Percentiles rank a stretch among this genome's conserved stretches.
phyloP scores from a whole-genome alignment of 2,113 vertebrate species.

The Erpornis zantholeuca region DNA sequence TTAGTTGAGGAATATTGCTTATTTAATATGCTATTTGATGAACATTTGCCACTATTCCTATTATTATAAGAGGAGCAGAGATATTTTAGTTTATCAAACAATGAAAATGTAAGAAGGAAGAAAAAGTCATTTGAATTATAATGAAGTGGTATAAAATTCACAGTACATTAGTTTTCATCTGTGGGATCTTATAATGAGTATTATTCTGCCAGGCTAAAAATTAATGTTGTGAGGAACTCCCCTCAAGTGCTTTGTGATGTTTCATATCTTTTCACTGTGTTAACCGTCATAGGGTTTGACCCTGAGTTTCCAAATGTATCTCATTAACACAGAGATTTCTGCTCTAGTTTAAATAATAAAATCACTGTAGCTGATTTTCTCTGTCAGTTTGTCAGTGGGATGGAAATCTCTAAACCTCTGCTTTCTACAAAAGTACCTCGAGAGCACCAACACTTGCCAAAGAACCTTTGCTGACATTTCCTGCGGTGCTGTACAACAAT shows the following conservation, averaged over 20 bases:
- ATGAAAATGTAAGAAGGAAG: slow-evolving; percentile 54
- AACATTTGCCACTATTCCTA: neutral
- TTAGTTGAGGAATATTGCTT: neutral
- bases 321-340: slow-evolving; percentile 30
- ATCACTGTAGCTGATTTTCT: neutral
- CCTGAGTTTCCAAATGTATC: neutral
- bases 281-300: slow-evolving; percentile 27
- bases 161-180: slow-evolving; percentile 74
- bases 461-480: neutral
- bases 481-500: neutral
- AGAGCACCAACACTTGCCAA: neutral
- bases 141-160: slow-evolving; percentile 73
- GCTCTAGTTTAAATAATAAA: neutral
- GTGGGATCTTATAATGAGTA: slow-evolving; percentile 70
- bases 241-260: slow-evolving; percentile 60
- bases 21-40: neutral
- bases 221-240: slow-evolving; percentile 72
- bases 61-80: slow-evolving; percentile 7
- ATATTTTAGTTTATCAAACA: slow-evolving; percentile 46
- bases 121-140: slow-evolving; percentile 70
- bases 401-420: neutral
- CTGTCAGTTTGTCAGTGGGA: neutral
- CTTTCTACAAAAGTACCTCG: neutral
- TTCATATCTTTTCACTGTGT: slow-evolving; percentile 47
- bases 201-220: slow-evolving; percentile 70